phyloP scores from a whole-genome alignment of 1,140 invertebrate genomes.

The Gyrodactylus salaris region DNA sequence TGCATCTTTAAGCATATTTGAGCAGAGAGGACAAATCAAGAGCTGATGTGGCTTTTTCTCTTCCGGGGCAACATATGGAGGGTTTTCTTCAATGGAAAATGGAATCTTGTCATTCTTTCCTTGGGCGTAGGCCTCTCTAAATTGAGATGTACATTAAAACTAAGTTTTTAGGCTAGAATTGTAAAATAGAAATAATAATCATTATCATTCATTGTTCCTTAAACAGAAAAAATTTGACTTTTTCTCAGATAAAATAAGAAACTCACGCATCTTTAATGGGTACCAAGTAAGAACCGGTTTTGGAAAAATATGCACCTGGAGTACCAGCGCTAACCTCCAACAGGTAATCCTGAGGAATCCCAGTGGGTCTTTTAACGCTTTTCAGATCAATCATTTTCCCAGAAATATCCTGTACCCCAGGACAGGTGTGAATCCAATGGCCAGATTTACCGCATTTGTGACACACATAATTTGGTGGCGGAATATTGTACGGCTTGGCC shows the following conservation, averaged over 20 bases:
- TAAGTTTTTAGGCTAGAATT: too few species aligned
- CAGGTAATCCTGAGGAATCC: constrained; percentile 5
- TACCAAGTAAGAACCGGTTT: constrained; percentile 1
- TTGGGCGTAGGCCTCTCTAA: constrained; percentile 1
- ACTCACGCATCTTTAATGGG: constrained; percentile 7
- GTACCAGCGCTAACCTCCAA: not conserved
- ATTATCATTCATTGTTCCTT: too few species aligned
- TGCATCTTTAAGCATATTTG: not conserved
- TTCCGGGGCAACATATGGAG: constrained; percentile 3
- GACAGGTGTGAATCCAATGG: constrained; percentile 7
- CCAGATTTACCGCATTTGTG: constrained; percentile 1
- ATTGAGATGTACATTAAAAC: too few species aligned
- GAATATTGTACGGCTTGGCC: not conserved
- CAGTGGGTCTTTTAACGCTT: constrained; percentile 4
- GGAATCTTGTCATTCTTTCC: constrained; percentile 5
- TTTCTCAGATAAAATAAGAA: not conserved
- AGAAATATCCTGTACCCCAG: not conserved
- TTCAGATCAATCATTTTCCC: constrained; percentile 1
- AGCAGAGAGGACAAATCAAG: constrained; percentile 2
- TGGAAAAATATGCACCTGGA: constrained; percentile 3
- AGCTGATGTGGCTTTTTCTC: not conserved
- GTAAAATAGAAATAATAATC: too few species aligned
- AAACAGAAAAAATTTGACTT: not conserved
- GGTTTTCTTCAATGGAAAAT: constrained; percentile 5
- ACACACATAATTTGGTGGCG: constrained; percentile 4